Evolutionary conservation across 1,140 invertebrate genomes (phyloP).

Genomic region (Pentalonia nigronervosa): DNA sequence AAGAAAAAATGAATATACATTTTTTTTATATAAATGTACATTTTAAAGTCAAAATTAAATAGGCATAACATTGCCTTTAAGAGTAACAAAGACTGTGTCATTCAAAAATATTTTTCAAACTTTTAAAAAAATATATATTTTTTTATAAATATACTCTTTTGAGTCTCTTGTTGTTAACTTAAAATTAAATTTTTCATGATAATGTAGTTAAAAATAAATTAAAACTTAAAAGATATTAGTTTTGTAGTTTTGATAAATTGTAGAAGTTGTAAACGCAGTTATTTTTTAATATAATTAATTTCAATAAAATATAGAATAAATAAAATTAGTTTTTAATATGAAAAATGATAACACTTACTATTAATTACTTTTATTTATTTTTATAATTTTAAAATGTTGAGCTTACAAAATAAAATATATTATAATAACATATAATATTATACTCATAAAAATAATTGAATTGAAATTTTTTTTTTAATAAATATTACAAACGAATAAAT

Average conservation of each 20-base stretch:
- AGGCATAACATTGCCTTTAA: not conserved
- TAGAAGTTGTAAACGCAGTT: not conserved
- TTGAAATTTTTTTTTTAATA: not conserved
- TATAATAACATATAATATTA: no score
- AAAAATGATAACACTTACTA: not conserved
- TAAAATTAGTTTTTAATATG: no score
- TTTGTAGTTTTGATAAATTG: no score
- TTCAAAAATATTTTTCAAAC: no score
- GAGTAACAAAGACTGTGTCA: not conserved
- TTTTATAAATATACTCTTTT: not conserved
- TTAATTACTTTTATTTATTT: not conserved
- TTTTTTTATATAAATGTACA: not conserved
- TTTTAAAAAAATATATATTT: no score
- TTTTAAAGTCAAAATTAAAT: not conserved
- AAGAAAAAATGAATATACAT: not conserved
- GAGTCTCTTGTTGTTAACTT: not conserved
- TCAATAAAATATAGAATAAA: not conserved
- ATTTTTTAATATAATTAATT: not conserved
- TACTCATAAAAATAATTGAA: not conserved
- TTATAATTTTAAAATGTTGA: not conserved
- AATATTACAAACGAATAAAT: not conserved
- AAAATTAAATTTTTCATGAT: not conserved
- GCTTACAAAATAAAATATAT: no score
- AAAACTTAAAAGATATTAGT: not conserved
- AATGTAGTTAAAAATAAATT: not conserved